Evolutionary conservation across 1,140 invertebrate genomes (phyloP).

Genomic region (Pseudomyrmex pallidus): DNA sequence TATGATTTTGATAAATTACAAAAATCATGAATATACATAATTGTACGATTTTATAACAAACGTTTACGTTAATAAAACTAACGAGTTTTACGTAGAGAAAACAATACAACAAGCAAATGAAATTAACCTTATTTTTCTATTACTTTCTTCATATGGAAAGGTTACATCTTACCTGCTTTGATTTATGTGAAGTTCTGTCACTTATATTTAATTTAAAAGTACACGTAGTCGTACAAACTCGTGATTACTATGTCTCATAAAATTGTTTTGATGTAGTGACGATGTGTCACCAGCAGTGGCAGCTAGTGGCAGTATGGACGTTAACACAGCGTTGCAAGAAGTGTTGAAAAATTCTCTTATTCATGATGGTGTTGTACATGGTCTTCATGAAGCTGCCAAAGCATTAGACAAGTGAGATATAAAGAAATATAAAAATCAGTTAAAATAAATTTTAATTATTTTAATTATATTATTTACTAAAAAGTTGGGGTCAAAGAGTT

Average conservation of each 20-base stretch:
- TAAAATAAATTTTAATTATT: too few relatives aligned
- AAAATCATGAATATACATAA: constrained; percentile 13
- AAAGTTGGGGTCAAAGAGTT: too few relatives aligned
- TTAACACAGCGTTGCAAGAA: constrained; percentile 98
- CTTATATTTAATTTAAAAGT: too few relatives aligned
- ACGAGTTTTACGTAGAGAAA: too few relatives aligned
- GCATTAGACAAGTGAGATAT: constrained; percentile 96
- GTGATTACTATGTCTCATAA: constrained; percentile 8
- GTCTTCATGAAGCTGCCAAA: constrained; percentile 98
- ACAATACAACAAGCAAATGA: neutral
- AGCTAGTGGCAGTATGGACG: constrained; percentile 93
- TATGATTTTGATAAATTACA: constrained; percentile 26
- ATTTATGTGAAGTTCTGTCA: too few relatives aligned
- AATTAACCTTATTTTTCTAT: too few relatives aligned
- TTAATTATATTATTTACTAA: too few relatives aligned
- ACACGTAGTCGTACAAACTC: too few relatives aligned
- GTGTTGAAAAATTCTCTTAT: constrained; percentile 98
- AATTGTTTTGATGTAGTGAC: constrained; percentile 83
- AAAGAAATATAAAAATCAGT: constrained; percentile 2
- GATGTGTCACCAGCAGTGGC: constrained; percentile 87
- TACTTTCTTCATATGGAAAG: too few relatives aligned
- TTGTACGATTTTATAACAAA: too few relatives aligned
- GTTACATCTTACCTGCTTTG: too few relatives aligned
- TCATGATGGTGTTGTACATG: constrained; percentile 97
- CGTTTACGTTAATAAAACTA: too few relatives aligned